Base-by-base conservation (phyloP, 2,113 vertebrate genomes). In the Murina feae region DNA sequence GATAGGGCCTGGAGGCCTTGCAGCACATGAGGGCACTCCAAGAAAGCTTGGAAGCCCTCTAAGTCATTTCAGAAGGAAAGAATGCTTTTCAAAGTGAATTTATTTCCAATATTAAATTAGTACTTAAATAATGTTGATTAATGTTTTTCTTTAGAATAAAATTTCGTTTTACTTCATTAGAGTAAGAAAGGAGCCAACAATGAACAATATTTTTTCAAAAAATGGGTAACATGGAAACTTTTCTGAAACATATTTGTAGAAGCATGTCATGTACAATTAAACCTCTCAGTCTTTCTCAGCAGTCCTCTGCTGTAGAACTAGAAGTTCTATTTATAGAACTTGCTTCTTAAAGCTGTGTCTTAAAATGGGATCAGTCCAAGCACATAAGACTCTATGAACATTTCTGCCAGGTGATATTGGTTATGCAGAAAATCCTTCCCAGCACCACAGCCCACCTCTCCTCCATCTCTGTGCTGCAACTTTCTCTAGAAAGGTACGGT, bases 291-390 rank as follows among this genome's bases (percentile, higher is more conserved):
- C 82, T 95, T 89, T 42, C 47, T 95, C 53, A 86, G 51, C 53
- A 91, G 88, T 76, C 89, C 20, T 60, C 87, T 96, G 74, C 81
- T 49, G 44, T 23, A 39, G 49, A 89, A 72, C 37, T 28, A 66
- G 12, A 79, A 44, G 25, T 72, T 39, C 11, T 93, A 44, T 37
- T 42, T 37, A 80, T 69, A 58, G 58, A 89, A n/a, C 21, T 13
- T 4, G 10, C 35, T 95, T 95, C 95, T 74, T 96, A 94, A 96
- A 94, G 12, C 37, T 51, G 65, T 53, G 83, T 72, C 74, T 69
- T 60, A 80, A 69, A 75, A 86, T 32, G 32, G 94, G 96, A 95
- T 49, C 49, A 86, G 79, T 65, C 28, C n/a, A 89, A 91, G 93
- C 88, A 89, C 78, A 80, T 0, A 80, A 47, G 28, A 94, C 17